Base-by-base conservation (phyloP, 2,888 invertebrate genomes). In the Acanthopleura granulata region DNA sequence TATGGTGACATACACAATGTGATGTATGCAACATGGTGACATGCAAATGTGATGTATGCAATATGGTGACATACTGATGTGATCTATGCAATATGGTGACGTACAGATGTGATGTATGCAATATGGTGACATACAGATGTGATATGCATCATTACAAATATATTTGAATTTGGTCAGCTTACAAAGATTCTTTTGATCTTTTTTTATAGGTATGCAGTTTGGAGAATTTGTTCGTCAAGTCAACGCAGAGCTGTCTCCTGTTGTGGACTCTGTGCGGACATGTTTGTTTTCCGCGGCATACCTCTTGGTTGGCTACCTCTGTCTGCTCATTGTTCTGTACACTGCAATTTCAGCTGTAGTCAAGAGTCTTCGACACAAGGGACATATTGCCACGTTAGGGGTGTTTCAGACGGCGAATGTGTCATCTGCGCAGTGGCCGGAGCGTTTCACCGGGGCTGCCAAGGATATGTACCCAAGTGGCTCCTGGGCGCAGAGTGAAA, bases 221-320 rank as follows among this genome's bases (percentile, higher is more conserved):
- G 73, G 74, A 18, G 70, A 76, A 29, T 76, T 83, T 62, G 73
- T 77, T 57, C 79, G 81, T 25, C 81, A 78, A 66, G 74, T 84
- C 25, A 75, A 79, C 61, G 71, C 78, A 71, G 84, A 84, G 81
- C 81, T 84, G 76, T 80, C 79, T 29, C 87, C 87, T 77, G 76
- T 87, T 69, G 81, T 86, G 49, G 74, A 76, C 30, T 82, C 80
- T 70, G 30, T 69, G 29, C 69, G 69, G 15, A 69, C 3, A 4
- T 57, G 57, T 57, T 6, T 57, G 12, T 57, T 57, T 57, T 57
- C 57, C 3, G 57, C 57, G 18, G 57, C 57, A 18, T 57, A 57
- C 22, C 57, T 57, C 22, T n/a, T 57, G 18, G 22, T 57, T 22
- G 57, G n/a, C 57, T 57, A 57, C 22, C 22, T 57, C 18, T 57